These are phyloP conservation scores for Platycheirus rosarum DNA, from an alignment of 2,888 invertebrate genomes.

Conservation along the genomic window DNA sequence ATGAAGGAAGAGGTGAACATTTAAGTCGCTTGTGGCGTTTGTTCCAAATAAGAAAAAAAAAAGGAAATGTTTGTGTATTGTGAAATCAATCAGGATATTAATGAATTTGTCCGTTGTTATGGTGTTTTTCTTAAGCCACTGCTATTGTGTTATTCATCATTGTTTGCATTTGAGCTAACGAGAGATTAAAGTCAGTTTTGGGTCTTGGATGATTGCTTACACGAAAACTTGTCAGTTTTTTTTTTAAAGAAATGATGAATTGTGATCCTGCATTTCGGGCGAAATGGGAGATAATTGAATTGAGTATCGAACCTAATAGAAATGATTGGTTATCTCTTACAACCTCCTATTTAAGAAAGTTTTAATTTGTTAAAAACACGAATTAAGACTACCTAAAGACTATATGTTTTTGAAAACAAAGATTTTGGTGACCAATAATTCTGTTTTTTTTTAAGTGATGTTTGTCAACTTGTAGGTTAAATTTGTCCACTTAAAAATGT, in stretches of 20 bases:
- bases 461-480: no score
- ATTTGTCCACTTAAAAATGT: no score
- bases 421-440: no score
- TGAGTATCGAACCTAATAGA: no score
- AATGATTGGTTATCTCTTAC: no score
- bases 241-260: constrained; percentile 17
- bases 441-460: no score
- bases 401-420: no score
- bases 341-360: no score
- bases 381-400: no score
- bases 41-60: constrained; percentile 12
- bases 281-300: no score
- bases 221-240: not conserved
- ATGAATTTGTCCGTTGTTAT: constrained; percentile 37
- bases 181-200: constrained; percentile 51
- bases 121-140: not conserved
- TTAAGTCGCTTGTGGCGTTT: constrained; percentile 53
- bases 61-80: constrained; percentile 33
- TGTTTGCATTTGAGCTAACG: constrained; percentile 40
- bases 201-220: constrained; percentile 10
- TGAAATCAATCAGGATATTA: constrained; percentile 70
- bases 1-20: constrained; percentile 64
- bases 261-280: no score
- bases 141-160: constrained; percentile 16
- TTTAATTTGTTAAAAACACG: no score